Base-by-base conservation (phyloP, 2,113 vertebrate genomes). In the Ornithorhynchus anatinus region DNA sequence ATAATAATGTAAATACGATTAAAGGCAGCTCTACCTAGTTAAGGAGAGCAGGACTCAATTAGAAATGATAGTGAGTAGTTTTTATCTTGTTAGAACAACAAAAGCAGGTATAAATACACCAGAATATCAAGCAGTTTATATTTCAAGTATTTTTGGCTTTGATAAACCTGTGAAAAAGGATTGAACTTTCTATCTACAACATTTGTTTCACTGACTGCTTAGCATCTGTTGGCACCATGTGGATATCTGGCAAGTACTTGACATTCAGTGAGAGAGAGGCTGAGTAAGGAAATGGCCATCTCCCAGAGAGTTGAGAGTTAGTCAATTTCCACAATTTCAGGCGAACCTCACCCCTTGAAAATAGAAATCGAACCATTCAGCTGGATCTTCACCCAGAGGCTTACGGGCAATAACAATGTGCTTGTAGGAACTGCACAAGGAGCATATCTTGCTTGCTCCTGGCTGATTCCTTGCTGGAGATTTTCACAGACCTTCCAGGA, bases 141-240 rank as follows among this genome's bases (percentile, higher is more conserved):
- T 60, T 59, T 60, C 33, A 58, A 29, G 61, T 43, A 3, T 1
- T 29, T 31, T 68, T 65, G 53, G 23, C 32, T 27, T 68, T 61
- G 16, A 42, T 2, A 17, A 48, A 72, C 33, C 20, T 68, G 7
- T 45, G 6, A 22, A 3, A 3, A 64, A 44, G 6, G n/a, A 6
- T 19, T 70, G 52, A 68, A 36, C 16, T 69, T 35, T 56, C 9
- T 35, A 23, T 27, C 11, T 2, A n/a, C 0, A 0, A 17, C 40
- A 19, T 44, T 76, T 61, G 25, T 39, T 76, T 57, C 35, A 10
- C 54, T 19, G 17, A 59, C 16, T 73, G 42, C 65, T 90, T 71
- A 64, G 70, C 37, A 48, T 59, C 74, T 86, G 67, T 69, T 59
- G 39, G 59, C 38, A 35, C 58, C 72, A 38, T 59, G 62, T 84